Base-by-base conservation (phyloP, 2,113 vertebrate species). In the Nothocercus nigrocapillus region DNA sequence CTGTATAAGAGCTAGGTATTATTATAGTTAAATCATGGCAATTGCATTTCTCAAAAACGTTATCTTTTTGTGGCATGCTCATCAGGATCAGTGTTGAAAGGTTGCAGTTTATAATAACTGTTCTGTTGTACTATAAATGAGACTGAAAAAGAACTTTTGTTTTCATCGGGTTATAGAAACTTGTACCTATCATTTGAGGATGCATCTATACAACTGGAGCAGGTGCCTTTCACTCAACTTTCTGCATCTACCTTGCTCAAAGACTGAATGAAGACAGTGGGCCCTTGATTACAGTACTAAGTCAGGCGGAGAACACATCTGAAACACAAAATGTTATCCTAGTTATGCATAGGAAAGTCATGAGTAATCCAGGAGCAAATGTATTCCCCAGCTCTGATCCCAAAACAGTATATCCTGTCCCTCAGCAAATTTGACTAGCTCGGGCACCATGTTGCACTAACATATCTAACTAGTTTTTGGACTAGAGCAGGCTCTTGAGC, bases 31-130 rank as follows among this genome's bases (percentile, higher is more conserved):
- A 98, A 94, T 93, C 95, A 97, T 72, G 93, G 90, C 96, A 97
- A 83, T 85, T 95, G 84, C 92, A 97, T 95, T 91, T 69, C 74
- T 94, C 89, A 82, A 95, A 97, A 93, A 82, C 53, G 88, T 62
- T 68, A 95, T 96, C 86, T 97, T 97, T 96, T 96, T 94, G 95
- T 94, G 83, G 88, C 90, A 97, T 97, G 89, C 84, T 94, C 94
- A 94, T 84, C 86, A 90, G 51, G 88, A 93, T 80, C 70, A 53
- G 88, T 77, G 94, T 87, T 96, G 95, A 97, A 96, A 96, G 88
- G 83, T 93, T 93, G 45, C 80, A 85, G 81, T 93, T 96, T 77
- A 76, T 92, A 95, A 85, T 90, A 98, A 97, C 93, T 93, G 91
- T 90, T 92, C 68, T 92, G 90, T 93, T 92, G 75, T 72, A 42